Conservation (phyloP, 2,888 invertebrate genomes). For the Acholoe squamosa region DNA sequence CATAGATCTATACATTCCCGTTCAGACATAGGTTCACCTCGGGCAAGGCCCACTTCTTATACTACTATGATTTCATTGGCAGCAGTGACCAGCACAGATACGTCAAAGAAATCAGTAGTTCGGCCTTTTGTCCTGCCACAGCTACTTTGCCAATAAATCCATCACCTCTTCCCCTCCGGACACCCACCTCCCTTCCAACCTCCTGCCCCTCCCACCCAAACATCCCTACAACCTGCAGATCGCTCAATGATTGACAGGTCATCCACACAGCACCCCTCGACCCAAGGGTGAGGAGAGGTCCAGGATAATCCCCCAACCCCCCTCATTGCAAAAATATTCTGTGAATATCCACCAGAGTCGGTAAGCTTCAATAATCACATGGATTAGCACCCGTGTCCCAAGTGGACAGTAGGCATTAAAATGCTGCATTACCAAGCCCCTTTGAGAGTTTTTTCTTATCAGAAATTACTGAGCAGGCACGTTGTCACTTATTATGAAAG, state of each 20-base stretch:
- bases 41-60: too few species aligned
- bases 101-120: not conserved
- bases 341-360: not conserved
- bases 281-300: not conserved
- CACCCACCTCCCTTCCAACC: not conserved
- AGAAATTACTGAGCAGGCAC: not conserved
- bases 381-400: not conserved
- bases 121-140: not conserved
- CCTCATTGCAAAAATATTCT: not conserved
- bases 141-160: constrained; percentile 3
- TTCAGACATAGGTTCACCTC: too few species aligned
- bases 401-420: constrained; percentile 8
- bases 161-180: not conserved
- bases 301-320: not conserved
- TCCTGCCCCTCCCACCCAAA: not conserved
- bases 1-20: too few species aligned
- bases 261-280: not conserved
- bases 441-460: constrained; percentile 16
- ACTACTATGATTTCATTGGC: not conserved
- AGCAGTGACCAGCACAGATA: not conserved
- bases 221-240: not conserved
- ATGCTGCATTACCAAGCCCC: constrained; percentile 7
- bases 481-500: not conserved
- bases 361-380: not conserved
- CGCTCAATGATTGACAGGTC: constrained; percentile 6